Evolutionary conservation across 2,888 invertebrate species (phyloP).

Genomic region (Erebia ligea): DNA sequence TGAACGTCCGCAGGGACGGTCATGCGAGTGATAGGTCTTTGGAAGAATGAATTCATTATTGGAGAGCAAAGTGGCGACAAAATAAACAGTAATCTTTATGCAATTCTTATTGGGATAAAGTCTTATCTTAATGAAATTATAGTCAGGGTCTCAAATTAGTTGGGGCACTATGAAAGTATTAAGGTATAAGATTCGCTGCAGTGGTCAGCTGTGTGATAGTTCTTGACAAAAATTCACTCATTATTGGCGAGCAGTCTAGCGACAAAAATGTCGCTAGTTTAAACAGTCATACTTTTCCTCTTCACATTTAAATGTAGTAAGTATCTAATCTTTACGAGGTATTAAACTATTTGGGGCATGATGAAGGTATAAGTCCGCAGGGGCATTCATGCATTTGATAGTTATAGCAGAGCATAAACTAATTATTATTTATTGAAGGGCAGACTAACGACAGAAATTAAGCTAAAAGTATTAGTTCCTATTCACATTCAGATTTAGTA

Average conservation of each 20-base stretch:
- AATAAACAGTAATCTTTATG: too few species aligned
- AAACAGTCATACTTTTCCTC: conserved; percentile 1
- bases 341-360: conserved; percentile 29
- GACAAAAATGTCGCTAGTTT: neutral
- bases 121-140: too few species aligned
- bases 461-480: too few species aligned
- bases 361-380: conserved; percentile 34
- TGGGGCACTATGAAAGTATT: conserved; percentile 37
- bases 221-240: conserved; percentile 27
- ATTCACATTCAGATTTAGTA: too few species aligned
- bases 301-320: conserved; percentile 3
- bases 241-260: conserved; percentile 17
- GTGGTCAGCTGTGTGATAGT: too few species aligned
- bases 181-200: too few species aligned
- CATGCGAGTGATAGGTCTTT: conserved; percentile 36
- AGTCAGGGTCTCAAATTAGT: too few species aligned
- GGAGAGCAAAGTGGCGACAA: conserved; percentile 9
- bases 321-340: conserved; percentile 6
- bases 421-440: neutral
- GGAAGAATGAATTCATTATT: conserved; percentile 25
- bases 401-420: conserved; percentile 28
- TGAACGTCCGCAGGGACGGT: conserved; percentile 32
- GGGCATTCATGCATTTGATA: conserved; percentile 36
- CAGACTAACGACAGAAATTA: too few species aligned
- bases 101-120: too few species aligned